Percentiles rank a stretch among this genome's conserved stretches.
Evolutionary conservation across 1,140 invertebrate genomes (phyloP).

Genomic region (Lasaia peninsularis): DNA sequence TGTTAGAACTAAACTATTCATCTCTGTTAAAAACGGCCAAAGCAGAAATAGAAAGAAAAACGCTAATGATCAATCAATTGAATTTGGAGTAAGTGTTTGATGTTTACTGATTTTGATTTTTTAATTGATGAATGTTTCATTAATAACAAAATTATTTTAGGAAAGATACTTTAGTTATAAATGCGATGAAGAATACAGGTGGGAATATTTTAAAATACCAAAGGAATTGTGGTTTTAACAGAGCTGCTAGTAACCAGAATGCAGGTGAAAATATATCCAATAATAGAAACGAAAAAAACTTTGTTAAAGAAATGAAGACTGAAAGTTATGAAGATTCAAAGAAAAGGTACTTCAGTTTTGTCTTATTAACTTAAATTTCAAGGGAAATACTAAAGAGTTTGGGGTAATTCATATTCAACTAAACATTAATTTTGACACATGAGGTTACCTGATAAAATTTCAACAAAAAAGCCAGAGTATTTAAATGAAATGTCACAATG

Average conservation of each 20-base stretch:
- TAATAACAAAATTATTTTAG: constrained; percentile 30
- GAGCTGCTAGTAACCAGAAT: neutral
- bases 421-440: no score
- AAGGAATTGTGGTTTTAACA: neutral
- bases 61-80: constrained; percentile 49
- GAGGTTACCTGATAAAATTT: no score
- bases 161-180: constrained; percentile 43
- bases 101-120: constrained; percentile 10
- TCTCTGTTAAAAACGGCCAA: constrained; percentile 60
- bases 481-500: no score
- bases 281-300: constrained; percentile 9
- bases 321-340: neutral
- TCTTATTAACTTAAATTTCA: no score
- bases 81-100: constrained; percentile 55
- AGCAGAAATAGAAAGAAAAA: constrained; percentile 63
- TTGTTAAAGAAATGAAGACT: neutral
- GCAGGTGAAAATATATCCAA: neutral
- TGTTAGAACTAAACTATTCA: constrained; percentile 56
- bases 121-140: neutral
- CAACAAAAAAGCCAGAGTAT: no score
- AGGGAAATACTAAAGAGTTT: no score
- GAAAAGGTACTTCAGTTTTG: no score
- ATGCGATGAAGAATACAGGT: constrained; percentile 19
- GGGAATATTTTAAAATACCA: constrained; percentile 12
- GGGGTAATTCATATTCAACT: no score